phyloP scores from a whole-genome alignment of 2,113 vertebrate species.

The Hippocampus barbouri region DNA sequence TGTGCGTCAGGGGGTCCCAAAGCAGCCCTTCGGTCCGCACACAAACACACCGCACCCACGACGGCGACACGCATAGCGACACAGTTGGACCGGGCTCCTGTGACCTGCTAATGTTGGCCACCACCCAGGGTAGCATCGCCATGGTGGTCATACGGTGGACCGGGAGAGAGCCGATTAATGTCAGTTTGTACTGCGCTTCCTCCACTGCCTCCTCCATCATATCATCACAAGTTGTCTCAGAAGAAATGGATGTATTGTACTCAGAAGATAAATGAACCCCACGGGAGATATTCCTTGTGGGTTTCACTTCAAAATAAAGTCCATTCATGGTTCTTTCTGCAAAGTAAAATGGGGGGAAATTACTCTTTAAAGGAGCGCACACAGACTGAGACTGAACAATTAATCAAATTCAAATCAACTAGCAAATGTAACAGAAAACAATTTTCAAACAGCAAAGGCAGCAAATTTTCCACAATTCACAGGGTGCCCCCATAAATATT shows the following conservation, averaged over 20 bases:
- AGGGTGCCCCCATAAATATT: too few relatives aligned
- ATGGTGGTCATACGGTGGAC: conserved; percentile 88
- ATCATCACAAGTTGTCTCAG: background rate
- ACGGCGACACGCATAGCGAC: conserved; percentile 76
- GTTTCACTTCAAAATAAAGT: conserved; percentile 69
- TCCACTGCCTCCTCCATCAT: conserved; percentile 24
- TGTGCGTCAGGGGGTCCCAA: conserved; percentile 85
- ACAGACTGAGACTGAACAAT: background rate
- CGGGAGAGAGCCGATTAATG: conserved; percentile 78
- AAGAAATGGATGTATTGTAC: background rate
- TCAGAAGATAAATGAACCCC: background rate
- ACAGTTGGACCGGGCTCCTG: conserved; percentile 55
- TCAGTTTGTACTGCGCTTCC: conserved; percentile 75
- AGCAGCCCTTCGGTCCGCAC: conserved; percentile 58
- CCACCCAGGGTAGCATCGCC: conserved; percentile 94
- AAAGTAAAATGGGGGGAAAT: conserved; percentile 1
- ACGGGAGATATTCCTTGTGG: conserved; percentile 25
- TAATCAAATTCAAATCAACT: too few relatives aligned
- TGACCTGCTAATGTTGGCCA: conserved; percentile 81
- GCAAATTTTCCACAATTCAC: too few relatives aligned
- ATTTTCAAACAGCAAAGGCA: too few relatives aligned
- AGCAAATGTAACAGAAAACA: too few relatives aligned
- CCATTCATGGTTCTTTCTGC: conserved; percentile 66
- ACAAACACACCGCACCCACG: conserved; percentile 76
- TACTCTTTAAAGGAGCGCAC: background rate